Evolutionary conservation across 2,113 vertebrate species (phyloP), one percentile per base, ranked within the genome.

Genomic region (Lepus europaeus): DNA sequence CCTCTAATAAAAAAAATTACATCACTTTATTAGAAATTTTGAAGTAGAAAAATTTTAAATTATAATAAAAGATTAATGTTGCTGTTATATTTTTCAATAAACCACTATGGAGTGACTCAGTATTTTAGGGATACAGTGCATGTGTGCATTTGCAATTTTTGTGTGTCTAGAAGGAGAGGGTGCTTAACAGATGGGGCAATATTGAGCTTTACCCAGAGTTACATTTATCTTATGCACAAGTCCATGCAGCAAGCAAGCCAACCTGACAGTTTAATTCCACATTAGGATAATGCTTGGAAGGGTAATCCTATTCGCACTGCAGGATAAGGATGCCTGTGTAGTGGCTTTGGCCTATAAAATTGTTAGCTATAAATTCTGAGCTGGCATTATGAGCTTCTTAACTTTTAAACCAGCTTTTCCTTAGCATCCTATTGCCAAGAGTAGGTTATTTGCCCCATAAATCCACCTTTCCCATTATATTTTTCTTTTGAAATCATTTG

Each of bases 191-290:
- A 97, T 69, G 4, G 39, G 97, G 89, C 74, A 89, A 95, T 86
- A 89, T 91, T 97, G 92, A 96, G 94, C 92, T 98, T 96, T 79
- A 87, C 93, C 70, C 73, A 93, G 97, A 93, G 91, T 96, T 73
- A 70, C 90, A 95, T 97, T 98, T 96, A 64, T 98, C 97, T 97
- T 96, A 86, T 56, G 66, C 77, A 31, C 64, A 88, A 1, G 68
- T 94, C 95, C 96, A 22, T 76, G 86, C 76, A 91, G 91, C 87
- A 94, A 95, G 89, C 94, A 92, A 95, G 96, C 89, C 97, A 97
- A 95, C 89, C 90, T 98, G 98, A 98, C 97, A 98, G 95, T 96
- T 97, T 98, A 98, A 98, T 98, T 98, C 98, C 95, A 81, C 95
- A 96, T 98, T 97, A 97, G 97, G 95, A 94, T 96, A 98, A 98